Percentiles rank a stretch among this genome's conserved stretches.
Evolutionary conservation across 30 jellyfish, hydroid and myxozoan genomes (phyloP).

Genomic region (Phacellophora camtschatica): DNA sequence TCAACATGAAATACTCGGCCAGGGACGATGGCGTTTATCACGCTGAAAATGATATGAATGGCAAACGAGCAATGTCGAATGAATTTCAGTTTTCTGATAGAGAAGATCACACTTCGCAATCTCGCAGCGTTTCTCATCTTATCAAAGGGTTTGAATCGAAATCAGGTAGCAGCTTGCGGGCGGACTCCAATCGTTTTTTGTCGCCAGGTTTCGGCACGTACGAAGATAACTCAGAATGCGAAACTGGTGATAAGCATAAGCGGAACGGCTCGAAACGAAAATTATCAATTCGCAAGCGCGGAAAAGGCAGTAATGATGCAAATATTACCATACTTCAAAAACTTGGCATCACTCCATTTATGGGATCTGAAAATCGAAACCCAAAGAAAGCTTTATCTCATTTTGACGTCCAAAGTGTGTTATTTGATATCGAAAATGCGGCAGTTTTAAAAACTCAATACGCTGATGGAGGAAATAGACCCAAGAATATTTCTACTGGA

Average conservation of each 20-base stretch:
- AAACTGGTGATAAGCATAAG: conserved; percentile 49
- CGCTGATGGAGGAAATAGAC: conserved; percentile 86
- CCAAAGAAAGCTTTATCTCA: conserved; percentile 77
- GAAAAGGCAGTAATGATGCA: conserved; percentile 74
- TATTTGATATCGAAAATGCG: conserved; percentile 76
- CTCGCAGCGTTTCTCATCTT: conserved; percentile 67
- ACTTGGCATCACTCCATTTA: conserved; percentile 93
- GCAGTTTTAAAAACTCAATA: conserved; percentile 51
- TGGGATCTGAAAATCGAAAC: conserved; percentile 83
- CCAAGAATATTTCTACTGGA: conserved; percentile 84
- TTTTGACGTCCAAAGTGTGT: conserved; percentile 86
- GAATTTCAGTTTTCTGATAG: conserved; percentile 39
- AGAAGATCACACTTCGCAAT: conserved; percentile 22
- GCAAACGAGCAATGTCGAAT: conserved; percentile 38
- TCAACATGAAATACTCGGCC: conserved; percentile 15
- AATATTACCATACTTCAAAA: conserved; percentile 71
- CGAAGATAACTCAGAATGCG: conserved; percentile 43
- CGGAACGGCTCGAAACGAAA: conserved; percentile 83
- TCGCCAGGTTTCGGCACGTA: conserved; percentile 33
- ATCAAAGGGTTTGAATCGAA: conserved; percentile 87
- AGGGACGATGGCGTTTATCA: background rate
- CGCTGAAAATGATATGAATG: conserved; percentile 37
- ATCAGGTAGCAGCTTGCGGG: conserved; percentile 10
- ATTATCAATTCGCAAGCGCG: conserved; percentile 66
- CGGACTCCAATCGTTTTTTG: background rate